Evolutionary conservation across 2,797 vertebrate species (phyloP).

Genomic region (Pagetopsis macropterus): DNA sequence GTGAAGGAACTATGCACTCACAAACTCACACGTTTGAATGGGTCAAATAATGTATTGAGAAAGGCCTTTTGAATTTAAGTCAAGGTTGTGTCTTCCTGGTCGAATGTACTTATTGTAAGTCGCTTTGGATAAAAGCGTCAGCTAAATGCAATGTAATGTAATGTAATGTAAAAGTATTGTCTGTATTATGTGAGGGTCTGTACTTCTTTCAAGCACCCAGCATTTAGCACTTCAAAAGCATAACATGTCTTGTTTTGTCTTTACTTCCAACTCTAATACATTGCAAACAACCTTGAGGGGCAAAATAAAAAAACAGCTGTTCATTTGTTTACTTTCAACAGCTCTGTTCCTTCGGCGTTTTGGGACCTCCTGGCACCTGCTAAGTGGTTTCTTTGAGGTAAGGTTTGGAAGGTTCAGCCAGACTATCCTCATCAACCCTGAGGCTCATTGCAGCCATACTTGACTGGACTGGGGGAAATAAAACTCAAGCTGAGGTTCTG

Average conservation of each 20-base stretch:
- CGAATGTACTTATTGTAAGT: no score
- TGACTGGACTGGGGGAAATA: slow-evolving; percentile 35
- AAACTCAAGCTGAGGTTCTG: slow-evolving; percentile 51
- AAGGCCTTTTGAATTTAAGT: neutral
- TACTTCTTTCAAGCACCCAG: slow-evolving; percentile 40
- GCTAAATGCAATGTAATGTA: no score
- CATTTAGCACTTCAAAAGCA: slow-evolving; percentile 66
- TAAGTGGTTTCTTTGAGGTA: slow-evolving; percentile 49
- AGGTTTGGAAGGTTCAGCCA: slow-evolving; percentile 66
- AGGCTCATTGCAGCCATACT: slow-evolving; percentile 39
- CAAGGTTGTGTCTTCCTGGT: no score
- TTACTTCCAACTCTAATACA: slow-evolving; percentile 51
- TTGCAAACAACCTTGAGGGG: slow-evolving; percentile 39
- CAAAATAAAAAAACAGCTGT: slow-evolving; percentile 63
- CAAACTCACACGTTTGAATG: neutral
- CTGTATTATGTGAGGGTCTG: neutral
- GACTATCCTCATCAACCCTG: slow-evolving; percentile 55
- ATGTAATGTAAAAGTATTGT: no score
- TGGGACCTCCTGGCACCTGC: slow-evolving; percentile 67
- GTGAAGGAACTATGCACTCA: neutral
- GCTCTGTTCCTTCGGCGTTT: slow-evolving; percentile 47
- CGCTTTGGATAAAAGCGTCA: no score
- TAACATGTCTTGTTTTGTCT: slow-evolving; percentile 46
- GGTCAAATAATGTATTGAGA: neutral
- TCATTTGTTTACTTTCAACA: slow-evolving; percentile 77